Base-by-base conservation (phyloP, 2,888 invertebrate genomes). In the Hylaea fasciaria region DNA sequence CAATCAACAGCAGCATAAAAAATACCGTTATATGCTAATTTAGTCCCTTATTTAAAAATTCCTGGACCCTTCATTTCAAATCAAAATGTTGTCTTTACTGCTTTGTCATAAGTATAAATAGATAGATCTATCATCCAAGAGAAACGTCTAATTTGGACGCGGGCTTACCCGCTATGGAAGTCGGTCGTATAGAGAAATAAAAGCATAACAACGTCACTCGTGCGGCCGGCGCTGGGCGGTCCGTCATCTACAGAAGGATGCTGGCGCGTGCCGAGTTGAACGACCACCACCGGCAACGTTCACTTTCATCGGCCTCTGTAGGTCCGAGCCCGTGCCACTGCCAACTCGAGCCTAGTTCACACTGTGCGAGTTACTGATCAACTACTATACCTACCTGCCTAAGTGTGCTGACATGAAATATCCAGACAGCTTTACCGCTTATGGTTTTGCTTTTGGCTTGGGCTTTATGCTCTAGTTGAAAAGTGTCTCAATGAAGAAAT, bases 231-330 rank as follows among this genome's bases (percentile, higher is more conserved):
- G 22, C 22, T 2, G 22, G 22, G 22, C 22, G 5, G 62, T 55
- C 62, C 64, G 67, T 66, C 65, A 68, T 64, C 64, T 43, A 54
- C 60, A 46, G 64, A 64, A 81, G 81, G 82, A 82, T 80, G 82
- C 80, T 81, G 86, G 87, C 91, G 91, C 91, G 91, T 91, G 91
- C 91, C 89, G 91, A 83, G 91, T 91, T 91, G 90, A 92, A 91
- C 89, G 91, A 92, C 91, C 91, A 90, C 76, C 78, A 75, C 76
- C 78, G 76, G 78, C 79, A 80, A 82, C 80, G 77, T 91, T 91
- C 91, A 91, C 91, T 92, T 91, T 91, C 91, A 85, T 85, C 79
- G 78, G 76, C 82, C 80, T 80, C 80, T 81, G 69, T 70, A 62
- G 64, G 65, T 69, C 72, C 69, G 72, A 67, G 67, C 73, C 71